Evolutionary conservation across 2,888 invertebrate genomes (phyloP).

Genomic region (Microctonus aethiopoides): DNA sequence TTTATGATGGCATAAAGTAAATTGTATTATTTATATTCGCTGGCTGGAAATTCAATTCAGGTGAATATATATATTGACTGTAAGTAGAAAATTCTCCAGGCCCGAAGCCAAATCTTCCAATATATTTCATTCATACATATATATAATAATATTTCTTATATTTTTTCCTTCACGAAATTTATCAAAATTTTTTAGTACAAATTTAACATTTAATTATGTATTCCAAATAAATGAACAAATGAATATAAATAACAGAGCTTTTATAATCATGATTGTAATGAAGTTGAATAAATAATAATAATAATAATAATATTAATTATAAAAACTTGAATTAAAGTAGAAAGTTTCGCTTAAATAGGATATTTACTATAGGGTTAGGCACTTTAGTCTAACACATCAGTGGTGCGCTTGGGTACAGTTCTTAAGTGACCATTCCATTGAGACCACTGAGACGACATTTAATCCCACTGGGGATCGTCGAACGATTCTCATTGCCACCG

Average conservation of each 20-base stretch:
- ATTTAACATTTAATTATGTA: too few species aligned
- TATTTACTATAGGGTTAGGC: background rate
- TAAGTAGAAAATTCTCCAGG: background rate
- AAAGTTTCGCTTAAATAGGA: too few species aligned
- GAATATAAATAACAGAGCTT: too few species aligned
- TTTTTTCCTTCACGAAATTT: background rate
- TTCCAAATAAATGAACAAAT: too few species aligned
- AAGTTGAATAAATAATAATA: too few species aligned
- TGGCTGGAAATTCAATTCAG: background rate
- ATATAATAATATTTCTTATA: background rate
- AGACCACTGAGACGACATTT: slow-evolving; percentile 29
- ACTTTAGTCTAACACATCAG: background rate
- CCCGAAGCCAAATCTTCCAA: background rate
- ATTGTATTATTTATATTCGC: background rate
- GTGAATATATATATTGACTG: background rate
- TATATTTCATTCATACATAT: background rate
- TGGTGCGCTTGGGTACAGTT: slow-evolving; percentile 19
- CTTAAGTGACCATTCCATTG: slow-evolving; percentile 28
- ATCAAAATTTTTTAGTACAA: background rate
- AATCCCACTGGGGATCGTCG: slow-evolving; percentile 28
- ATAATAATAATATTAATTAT: too few species aligned
- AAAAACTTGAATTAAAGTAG: too few species aligned
- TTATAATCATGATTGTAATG: too few species aligned
- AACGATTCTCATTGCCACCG: slow-evolving; percentile 25
- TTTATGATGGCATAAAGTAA: background rate